Evolutionary conservation across 1,140 invertebrate species (phyloP), one percentile per base, ranked within the genome.

Genomic region (Macrotrachela quadricornifera): DNA sequence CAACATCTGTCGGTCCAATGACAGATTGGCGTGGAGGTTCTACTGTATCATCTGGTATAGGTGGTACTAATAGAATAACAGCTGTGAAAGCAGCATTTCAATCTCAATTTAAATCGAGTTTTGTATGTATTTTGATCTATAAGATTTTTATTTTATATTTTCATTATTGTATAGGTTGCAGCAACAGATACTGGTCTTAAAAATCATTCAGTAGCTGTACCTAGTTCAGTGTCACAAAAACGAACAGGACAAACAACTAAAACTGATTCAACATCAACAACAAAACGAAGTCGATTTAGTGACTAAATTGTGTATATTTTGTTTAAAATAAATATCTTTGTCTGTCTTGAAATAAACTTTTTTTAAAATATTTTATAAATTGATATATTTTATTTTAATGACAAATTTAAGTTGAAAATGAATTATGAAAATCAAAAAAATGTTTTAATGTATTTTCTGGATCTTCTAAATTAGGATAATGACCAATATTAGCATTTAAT

Each of bases 381-480:
- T n/a, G n/a, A n/a, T n/a, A n/a, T n/a, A n/a, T n/a, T n/a, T n/a
- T n/a, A n/a, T n/a, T 30, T 30, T 4, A 4, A 2, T 8, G 21
- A 2, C 8, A 30, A 30, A 30, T 4, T 30, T 30, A 30, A 30
- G 21, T 30, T 4, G 21, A 30, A 30, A 30, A 4, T 8, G 21
- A 30, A 8, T 30, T 30, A 30, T 30, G 21, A 30, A 30, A 30
- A 30, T 30, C 21, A 30, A 30, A 30, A 30, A 30, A 30, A 30
- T 30, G 8, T 30, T 30, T 30, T 30, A 30, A 30, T 30, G 21
- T 30, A 30, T 30, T 30, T 30, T 30, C 21, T 14, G 51, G 18
- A 42, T 53, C 51, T 38, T 53, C 51, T 21, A 16, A 53, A 43
- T 53, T 44, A n/a, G 51, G 51, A 53, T 53, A 53, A 53, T 53